Base-by-base conservation (phyloP, 2,113 vertebrate species). In the Engystomops pustulosus region DNA sequence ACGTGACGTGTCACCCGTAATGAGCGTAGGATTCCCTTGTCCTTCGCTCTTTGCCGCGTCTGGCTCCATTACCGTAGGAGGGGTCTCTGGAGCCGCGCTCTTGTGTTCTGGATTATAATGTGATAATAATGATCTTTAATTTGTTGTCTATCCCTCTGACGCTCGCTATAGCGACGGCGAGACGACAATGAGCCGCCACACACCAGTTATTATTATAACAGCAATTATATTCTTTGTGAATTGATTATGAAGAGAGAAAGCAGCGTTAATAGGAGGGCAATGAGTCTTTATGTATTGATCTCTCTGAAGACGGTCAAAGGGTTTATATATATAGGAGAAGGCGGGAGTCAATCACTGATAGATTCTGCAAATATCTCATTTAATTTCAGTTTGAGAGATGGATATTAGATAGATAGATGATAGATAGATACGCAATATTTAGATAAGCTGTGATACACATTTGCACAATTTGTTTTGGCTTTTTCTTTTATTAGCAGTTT, bases 171-270 rank as follows among this genome's bases (percentile, higher is more conserved):
- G 23, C 25, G 6, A 45, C 9, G 38, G 47, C 9, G 18, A 32
- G 51, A 27, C 20, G 20, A 23, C 79, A 68, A 53, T 53, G 45
- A 68, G 25, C 30, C n/a, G 62, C 30, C 78, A 49, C 10, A 32
- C 79, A 53, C 49, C 62, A 14, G 23, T 67, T 69, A 51, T 80
- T 80, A 34, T 69, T 69, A 32, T 75, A 62, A 75, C 30, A 47
- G 51, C 70, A 83, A 83, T 74, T 74, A 75, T 62, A 45, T 41
- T 83, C 70, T 74, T 83, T 76, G 81, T 62, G 58, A 71, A 47
- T 83, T 83, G 69, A 67, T 83, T 83, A 76, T 36, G 32, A 69
- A 20, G 32, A 67, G 32, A 53, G 65, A 75, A 72, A 83, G 30
- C 25, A 25, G 51, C 45, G 20, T 47, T 83, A 75, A 58, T 76